These are phyloP conservation scores for Esox masquinongy DNA, from an alignment of 2,797 vertebrate species.

Conservation along the genomic window DNA sequence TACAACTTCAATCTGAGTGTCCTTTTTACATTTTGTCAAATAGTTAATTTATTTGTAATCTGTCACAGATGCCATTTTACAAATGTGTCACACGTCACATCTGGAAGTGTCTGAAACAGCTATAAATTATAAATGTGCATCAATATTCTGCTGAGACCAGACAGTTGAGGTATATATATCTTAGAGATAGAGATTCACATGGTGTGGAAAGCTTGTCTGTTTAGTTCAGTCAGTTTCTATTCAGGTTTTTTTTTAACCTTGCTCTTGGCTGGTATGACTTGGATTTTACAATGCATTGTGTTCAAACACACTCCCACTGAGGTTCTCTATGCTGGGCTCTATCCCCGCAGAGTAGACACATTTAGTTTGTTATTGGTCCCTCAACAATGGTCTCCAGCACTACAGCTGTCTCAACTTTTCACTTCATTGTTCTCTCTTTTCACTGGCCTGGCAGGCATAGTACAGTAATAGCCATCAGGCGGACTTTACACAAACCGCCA, in stretches of 20 bases:
- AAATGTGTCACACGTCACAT: too few species aligned
- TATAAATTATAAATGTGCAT: too few species aligned
- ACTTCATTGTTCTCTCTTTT: conserved; percentile 55
- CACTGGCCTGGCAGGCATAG: conserved; percentile 59
- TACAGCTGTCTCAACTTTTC: conserved; percentile 70
- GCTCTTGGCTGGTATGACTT: not conserved
- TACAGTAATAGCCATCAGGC: conserved; percentile 49
- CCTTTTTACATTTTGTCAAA: too few species aligned
- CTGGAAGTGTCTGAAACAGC: too few species aligned
- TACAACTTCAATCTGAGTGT: too few species aligned
- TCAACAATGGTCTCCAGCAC: conserved; percentile 28
- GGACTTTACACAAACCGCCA: conserved; percentile 44
- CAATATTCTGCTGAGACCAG: too few species aligned
- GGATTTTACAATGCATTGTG: not conserved
- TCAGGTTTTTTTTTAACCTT: not conserved
- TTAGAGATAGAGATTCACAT: too few species aligned
- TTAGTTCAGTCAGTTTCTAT: too few species aligned
- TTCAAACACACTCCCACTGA: not conserved
- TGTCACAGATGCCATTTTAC: too few species aligned
- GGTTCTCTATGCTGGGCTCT: not conserved
- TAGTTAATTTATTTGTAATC: too few species aligned
- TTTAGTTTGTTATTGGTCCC: conserved; percentile 5
- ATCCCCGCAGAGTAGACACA: conserved; percentile 17
- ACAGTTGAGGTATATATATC: too few species aligned
- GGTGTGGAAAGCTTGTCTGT: too few species aligned